These are phyloP conservation scores for Lathronympha strigana DNA, from an alignment of 2,888 invertebrate species.

Conservation along the genomic window DNA sequence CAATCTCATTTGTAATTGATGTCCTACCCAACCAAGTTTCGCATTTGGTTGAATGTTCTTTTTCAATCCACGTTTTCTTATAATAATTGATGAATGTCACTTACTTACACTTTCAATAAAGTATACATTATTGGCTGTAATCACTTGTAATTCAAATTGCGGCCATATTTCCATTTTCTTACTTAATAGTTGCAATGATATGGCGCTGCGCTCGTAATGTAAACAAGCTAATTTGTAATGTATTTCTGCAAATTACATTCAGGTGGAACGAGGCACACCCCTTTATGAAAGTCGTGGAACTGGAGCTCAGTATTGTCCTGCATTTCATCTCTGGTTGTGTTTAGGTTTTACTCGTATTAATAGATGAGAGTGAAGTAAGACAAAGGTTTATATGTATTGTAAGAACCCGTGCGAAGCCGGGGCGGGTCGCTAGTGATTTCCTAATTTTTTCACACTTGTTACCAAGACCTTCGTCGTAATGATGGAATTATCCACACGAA, in stretches of 20 bases:
- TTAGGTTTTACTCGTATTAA: neutral
- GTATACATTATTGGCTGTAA: neutral
- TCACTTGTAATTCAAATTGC: neutral
- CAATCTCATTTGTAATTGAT: too few relatives aligned
- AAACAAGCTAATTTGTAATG: slow-evolving; percentile 43
- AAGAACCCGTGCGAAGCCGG: too few relatives aligned
- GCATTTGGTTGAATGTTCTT: too few relatives aligned
- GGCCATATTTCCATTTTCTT: slow-evolving; percentile 22
- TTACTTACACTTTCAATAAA: neutral
- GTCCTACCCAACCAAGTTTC: too few relatives aligned
- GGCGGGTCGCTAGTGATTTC: too few relatives aligned
- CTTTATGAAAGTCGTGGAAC: slow-evolving; percentile 39
- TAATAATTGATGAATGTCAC: too few relatives aligned
- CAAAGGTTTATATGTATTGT: too few relatives aligned
- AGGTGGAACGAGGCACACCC: slow-evolving; percentile 36
- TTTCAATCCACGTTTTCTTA: too few relatives aligned
- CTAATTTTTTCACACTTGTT: too few relatives aligned
- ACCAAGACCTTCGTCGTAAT: too few relatives aligned
- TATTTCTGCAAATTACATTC: slow-evolving; percentile 42
- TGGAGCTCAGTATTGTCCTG: slow-evolving; percentile 37
- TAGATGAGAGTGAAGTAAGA: too few relatives aligned
- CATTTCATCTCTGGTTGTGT: slow-evolving; percentile 26
- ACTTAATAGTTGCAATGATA: slow-evolving; percentile 33
- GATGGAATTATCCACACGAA: too few relatives aligned
- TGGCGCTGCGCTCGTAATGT: slow-evolving; percentile 30